Evolutionary conservation across 2,888 invertebrate genomes (phyloP).

Genomic region (Oxytorus armatus): DNA sequence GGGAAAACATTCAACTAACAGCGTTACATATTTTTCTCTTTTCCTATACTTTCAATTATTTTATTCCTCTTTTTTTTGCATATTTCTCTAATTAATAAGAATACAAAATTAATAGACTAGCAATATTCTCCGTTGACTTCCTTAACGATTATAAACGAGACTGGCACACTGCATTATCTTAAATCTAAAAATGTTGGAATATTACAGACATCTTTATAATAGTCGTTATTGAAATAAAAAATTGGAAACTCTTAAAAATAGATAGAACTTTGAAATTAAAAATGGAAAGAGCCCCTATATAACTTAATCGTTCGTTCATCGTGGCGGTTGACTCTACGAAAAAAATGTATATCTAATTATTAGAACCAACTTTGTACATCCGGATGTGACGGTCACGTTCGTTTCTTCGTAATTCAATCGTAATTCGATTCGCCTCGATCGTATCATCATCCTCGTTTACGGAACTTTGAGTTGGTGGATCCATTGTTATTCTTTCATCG

Average conservation of each 20-base stretch:
- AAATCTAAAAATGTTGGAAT: no score
- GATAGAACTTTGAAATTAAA: background rate
- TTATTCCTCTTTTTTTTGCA: no score
- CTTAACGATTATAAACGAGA: no score
- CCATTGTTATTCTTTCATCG: conserved; percentile 26
- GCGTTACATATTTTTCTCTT: background rate
- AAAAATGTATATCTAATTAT: background rate
- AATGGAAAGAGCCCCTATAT: background rate
- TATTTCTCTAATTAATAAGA: no score
- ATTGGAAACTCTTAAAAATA: no score
- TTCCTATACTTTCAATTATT: background rate
- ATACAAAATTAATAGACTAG: no score
- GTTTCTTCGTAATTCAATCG: conserved; percentile 66
- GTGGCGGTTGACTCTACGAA: background rate
- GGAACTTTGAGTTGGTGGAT: conserved; percentile 14
- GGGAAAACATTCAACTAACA: background rate
- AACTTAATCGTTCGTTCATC: background rate
- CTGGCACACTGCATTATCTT: no score
- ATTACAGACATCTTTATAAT: no score
- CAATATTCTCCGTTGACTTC: no score
- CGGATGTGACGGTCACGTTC: conserved; percentile 59
- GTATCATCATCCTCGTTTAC: conserved; percentile 56
- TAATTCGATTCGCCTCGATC: conserved; percentile 41
- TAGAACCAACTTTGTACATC: conserved; percentile 48
- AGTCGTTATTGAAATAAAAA: no score